Evolutionary conservation across 1,140 invertebrate species (phyloP).

Genomic region (Lepidurus arcticus): DNA sequence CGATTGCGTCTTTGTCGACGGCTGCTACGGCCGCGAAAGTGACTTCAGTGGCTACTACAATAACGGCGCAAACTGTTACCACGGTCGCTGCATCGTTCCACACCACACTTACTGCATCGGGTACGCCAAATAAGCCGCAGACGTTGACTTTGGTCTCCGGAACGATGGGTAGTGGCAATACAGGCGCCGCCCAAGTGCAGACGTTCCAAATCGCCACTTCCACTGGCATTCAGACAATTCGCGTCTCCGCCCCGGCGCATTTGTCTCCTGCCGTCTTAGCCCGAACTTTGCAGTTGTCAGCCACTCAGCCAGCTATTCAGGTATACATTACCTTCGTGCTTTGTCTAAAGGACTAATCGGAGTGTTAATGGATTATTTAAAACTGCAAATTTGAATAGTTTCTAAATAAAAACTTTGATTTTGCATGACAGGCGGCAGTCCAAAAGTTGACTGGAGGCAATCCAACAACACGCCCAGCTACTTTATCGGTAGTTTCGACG

Average conservation of each 20-base stretch:
- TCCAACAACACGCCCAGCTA: background rate
- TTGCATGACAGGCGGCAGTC: conserved; percentile 1
- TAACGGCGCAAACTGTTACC: conserved; percentile 21
- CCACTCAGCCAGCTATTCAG: conserved; percentile 32
- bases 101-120: background rate
- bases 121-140: background rate
- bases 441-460: conserved; percentile 11
- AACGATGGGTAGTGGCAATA: conserved; percentile 32
- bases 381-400: too few relatives aligned
- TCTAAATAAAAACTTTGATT: too few relatives aligned
- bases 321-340: background rate
- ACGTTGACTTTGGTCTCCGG: conserved; percentile 9
- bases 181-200: conserved; percentile 38
- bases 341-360: background rate
- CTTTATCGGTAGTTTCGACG: background rate
- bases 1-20: background rate
- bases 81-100: conserved; percentile 9
- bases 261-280: conserved; percentile 30
- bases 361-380: too few relatives aligned
- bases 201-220: conserved; percentile 47
- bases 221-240: conserved; percentile 50
- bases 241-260: conserved; percentile 43
- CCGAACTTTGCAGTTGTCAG: conserved; percentile 32
- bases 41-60: conserved; percentile 17
- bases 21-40: background rate